These are phyloP conservation scores for Lutjanus erythropterus DNA, from an alignment of 2,113 vertebrate species.

Conservation along the genomic window DNA sequence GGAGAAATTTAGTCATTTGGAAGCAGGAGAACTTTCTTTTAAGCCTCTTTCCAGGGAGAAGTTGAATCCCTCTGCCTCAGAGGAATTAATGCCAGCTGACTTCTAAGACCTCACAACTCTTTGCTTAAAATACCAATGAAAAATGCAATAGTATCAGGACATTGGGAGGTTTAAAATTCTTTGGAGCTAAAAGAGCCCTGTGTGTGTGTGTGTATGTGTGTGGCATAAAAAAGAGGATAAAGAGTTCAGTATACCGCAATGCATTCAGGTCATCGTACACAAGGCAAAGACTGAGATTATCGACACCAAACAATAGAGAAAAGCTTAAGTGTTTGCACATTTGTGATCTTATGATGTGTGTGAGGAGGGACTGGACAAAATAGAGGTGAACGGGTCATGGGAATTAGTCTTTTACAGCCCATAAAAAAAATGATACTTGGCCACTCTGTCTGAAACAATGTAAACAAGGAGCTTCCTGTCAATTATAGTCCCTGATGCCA, in stretches of 20 bases:
- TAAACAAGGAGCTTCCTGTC: conserved; percentile 13
- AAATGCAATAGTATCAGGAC: conserved; percentile 76
- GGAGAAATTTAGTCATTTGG: conserved; percentile 48
- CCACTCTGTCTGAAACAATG: not conserved
- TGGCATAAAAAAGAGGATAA: conserved; percentile 67
- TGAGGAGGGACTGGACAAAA: not conserved
- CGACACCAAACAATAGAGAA: conserved; percentile 44
- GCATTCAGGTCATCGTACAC: conserved; percentile 58
- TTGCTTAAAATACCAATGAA: conserved; percentile 82
- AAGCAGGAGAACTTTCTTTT: conserved; percentile 71
- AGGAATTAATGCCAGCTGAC: conserved; percentile 84
- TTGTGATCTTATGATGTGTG: conserved; percentile 31
- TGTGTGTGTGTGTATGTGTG: conserved; percentile 45
- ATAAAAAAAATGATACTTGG: not conserved
- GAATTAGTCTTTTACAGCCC: not conserved
- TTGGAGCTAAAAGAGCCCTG: conserved; percentile 53
- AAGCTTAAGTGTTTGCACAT: conserved; percentile 22
- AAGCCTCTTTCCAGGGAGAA: conserved; percentile 78
- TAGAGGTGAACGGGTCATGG: not conserved
- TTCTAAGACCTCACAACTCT: conserved; percentile 81
- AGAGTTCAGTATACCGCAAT: conserved; percentile 50
- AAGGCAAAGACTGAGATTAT: conserved; percentile 55
- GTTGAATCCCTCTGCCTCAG: conserved; percentile 70
- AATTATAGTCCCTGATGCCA: not conserved
- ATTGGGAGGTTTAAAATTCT: conserved; percentile 80